Evolutionary conservation across 2,888 invertebrate genomes (phyloP).

Genomic region (Epinotia ramella): DNA sequence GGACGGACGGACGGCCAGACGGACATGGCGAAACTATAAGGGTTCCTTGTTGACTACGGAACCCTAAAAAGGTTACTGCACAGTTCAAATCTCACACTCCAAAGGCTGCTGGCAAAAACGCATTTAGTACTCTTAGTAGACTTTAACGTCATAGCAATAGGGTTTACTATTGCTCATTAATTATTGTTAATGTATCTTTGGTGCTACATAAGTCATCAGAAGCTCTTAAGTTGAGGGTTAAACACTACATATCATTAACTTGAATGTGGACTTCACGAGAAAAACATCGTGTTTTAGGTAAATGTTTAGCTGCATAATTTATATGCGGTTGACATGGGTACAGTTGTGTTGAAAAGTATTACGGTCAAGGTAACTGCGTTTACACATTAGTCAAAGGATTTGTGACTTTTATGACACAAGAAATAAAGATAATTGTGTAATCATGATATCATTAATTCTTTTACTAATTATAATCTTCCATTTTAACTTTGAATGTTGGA

Average conservation of each 20-base stretch:
- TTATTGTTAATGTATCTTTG: background rate
- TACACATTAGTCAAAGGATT: background rate
- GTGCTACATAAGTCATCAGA: background rate
- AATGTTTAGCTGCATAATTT: constrained; percentile 8
- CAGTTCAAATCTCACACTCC: too few relatives aligned
- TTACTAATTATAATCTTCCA: background rate
- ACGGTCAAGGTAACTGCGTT: too few relatives aligned
- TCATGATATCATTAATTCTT: background rate
- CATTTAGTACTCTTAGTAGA: too few relatives aligned
- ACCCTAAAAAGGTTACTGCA: too few relatives aligned
- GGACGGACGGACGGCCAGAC: too few relatives aligned
- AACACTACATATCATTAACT: background rate
- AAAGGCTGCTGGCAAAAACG: too few relatives aligned
- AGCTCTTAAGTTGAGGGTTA: constrained; percentile 4
- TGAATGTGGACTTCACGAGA: constrained; percentile 3
- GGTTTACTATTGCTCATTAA: background rate
- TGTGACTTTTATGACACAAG: background rate
- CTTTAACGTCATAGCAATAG: background rate
- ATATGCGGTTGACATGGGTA: constrained; percentile 17
- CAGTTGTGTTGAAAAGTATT: background rate
- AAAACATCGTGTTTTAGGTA: constrained; percentile 18
- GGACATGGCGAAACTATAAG: too few relatives aligned
- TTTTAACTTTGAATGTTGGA: background rate
- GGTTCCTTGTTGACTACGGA: too few relatives aligned
- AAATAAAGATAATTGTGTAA: background rate